Conservation (phyloP, 2,113 vertebrate species). For the Chroicocephalus ridibundus region DNA sequence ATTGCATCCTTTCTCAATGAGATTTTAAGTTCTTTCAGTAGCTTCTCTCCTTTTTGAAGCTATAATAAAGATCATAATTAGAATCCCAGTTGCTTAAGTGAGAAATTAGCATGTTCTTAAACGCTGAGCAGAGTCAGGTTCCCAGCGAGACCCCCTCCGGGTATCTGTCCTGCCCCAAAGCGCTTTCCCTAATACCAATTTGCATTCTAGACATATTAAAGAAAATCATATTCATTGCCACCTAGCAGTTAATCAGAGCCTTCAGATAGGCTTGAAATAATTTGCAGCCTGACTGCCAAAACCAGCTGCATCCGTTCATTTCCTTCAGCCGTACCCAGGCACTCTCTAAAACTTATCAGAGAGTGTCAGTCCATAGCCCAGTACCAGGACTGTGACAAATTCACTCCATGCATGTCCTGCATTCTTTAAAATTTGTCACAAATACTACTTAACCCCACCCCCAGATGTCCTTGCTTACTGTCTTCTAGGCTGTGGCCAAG, state of each 20-base stretch:
- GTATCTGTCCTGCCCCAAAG: conserved; percentile 35
- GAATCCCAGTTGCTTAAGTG: conserved; percentile 57
- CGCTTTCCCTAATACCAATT: conserved; percentile 25
- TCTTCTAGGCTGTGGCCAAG: background rate
- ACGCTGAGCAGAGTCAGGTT: background rate
- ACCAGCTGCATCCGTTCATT: background rate
- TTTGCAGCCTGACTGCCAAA: conserved; percentile 11
- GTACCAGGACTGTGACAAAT: background rate
- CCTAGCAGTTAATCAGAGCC: conserved; percentile 30
- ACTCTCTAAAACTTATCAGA: background rate
- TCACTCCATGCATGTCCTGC: background rate
- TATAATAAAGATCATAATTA: conserved; percentile 59
- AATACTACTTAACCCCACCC: background rate
- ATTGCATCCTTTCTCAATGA: conserved; percentile 39
- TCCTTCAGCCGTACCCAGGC: accelerated
- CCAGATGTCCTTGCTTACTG: background rate
- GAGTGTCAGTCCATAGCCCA: background rate
- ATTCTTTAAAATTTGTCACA: background rate
- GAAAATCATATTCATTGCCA: conserved; percentile 54
- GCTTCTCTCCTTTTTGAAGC: conserved; percentile 43
- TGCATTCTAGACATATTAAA: background rate
- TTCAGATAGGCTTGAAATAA: conserved; percentile 26
- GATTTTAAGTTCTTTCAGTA: conserved; percentile 37
- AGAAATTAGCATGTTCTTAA: conserved; percentile 55
- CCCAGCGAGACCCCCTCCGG: background rate